Evolutionary conservation across 2,888 invertebrate genomes (phyloP), one percentile per base, ranked within the genome.

Genomic region (Drosophila aldrichi): DNA sequence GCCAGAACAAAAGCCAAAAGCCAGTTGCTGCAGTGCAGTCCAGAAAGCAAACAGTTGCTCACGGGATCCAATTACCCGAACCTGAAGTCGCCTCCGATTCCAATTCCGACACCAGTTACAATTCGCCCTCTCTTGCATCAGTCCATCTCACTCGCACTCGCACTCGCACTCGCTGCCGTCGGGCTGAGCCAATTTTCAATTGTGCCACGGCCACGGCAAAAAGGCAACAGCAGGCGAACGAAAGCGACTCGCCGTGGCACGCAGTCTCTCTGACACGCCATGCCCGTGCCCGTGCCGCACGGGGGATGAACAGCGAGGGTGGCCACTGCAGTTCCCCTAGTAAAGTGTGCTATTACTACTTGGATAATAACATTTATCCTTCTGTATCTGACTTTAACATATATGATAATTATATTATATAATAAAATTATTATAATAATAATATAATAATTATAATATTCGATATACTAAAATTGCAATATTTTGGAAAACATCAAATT

Each of bases 21-120:
- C 48, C 63, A 70, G 29, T 29, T 29, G 7, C 29, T 48, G 48
- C 61, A 72, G 61, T 63, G 62, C 29, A n/a, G n/a, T n/a, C n/a
- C 62, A 59, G 60, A 79, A 79, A 73, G 81, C 80, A 87, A 88
- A 84, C 88, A 89, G 89, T 88, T 88, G 86, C 86, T 81, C 82
- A 81, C 56, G 80, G 79, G 74, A 88, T 86, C 88, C 84, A 89
- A 88, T 86, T 86, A 88, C 88, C 56, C 52, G 58, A 58, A 34
- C 51, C 56, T 59, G 49, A 29, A 52, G 44, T 63, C 67, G 41
- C 29, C 49, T 40, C 54, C 38, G 25, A 38, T 16, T 20, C 6
- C 12, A 38, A 38, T 16, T 38, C 6, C 38, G 16, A 38, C 38
- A 38, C 38, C 16, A 36, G 12, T 14, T 36, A 36, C 14, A 12